These are phyloP conservation scores for Ophion ventricosus DNA, from an alignment of 2,888 invertebrate genomes.

Conservation along the genomic window DNA sequence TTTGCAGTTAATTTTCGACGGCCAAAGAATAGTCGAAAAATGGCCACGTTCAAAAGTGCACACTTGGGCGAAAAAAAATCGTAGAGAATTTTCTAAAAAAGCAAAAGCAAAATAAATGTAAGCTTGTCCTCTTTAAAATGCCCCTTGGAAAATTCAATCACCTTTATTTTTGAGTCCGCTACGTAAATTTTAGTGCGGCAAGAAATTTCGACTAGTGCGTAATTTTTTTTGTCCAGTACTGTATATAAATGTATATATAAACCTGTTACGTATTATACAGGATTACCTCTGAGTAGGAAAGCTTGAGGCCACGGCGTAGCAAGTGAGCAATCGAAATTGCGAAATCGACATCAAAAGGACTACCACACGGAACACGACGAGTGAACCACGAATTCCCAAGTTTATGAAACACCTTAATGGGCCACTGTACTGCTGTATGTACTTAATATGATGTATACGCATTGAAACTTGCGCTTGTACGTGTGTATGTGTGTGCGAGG, in stretches of 20 bases:
- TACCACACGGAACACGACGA: not conserved
- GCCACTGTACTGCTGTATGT: not conserved
- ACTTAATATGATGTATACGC: conserved; percentile 15
- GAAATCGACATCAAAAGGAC: conserved; percentile 27
- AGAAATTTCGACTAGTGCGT: too few relatives aligned
- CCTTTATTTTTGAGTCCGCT: too few relatives aligned
- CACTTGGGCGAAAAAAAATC: too few relatives aligned
- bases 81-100: too few relatives aligned
- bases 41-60: too few relatives aligned
- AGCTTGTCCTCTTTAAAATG: too few relatives aligned
- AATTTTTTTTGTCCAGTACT: too few relatives aligned
- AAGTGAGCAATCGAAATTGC: conserved; percentile 27
- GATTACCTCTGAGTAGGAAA: conserved; percentile 11
- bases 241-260: not conserved
- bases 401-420: conserved; percentile 47
- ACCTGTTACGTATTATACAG: not conserved
- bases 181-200: too few relatives aligned
- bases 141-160: too few relatives aligned
- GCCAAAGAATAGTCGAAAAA: too few relatives aligned
- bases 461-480: not conserved
- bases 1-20: too few relatives aligned
- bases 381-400: conserved; percentile 30
- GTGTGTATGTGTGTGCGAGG: not conserved
- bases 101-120: too few relatives aligned
- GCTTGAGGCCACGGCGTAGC: conserved; percentile 6